These are phyloP conservation scores for Mamestra configurata DNA, from an alignment of 1,140 invertebrate species.

Conservation along the genomic window DNA sequence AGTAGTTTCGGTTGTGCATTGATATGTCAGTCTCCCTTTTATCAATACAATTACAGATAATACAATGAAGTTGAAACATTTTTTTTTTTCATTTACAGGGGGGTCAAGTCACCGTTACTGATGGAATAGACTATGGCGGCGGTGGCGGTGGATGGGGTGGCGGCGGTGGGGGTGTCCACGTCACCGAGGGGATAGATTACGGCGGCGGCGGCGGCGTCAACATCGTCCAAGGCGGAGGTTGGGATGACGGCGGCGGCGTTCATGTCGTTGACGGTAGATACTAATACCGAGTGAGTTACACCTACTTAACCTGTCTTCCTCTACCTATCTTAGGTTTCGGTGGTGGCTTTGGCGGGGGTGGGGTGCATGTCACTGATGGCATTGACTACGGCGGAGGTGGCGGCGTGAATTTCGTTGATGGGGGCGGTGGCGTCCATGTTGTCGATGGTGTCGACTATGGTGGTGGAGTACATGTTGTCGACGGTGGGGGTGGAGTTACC, in stretches of 20 bases:
- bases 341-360: no score
- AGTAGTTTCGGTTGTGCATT: no score
- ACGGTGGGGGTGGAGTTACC: no score
- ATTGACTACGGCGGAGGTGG: background rate
- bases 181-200: background rate
- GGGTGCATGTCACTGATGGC: background rate
- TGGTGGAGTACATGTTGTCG: no score
- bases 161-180: background rate
- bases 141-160: background rate
- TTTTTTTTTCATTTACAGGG: background rate
- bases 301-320: no score
- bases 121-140: background rate
- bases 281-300: background rate
- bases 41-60: no score
- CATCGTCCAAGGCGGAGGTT: background rate
- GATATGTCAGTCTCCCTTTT: no score
- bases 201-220: background rate
- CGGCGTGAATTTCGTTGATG: no score
- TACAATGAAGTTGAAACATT: no score
- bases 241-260: background rate
- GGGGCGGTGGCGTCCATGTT: no score
- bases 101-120: background rate
- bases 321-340: no score
- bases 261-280: background rate
- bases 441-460: no score